Evolutionary conservation across 2,113 vertebrate species (phyloP).

Genomic region (Neodontobutis hainanensis): DNA sequence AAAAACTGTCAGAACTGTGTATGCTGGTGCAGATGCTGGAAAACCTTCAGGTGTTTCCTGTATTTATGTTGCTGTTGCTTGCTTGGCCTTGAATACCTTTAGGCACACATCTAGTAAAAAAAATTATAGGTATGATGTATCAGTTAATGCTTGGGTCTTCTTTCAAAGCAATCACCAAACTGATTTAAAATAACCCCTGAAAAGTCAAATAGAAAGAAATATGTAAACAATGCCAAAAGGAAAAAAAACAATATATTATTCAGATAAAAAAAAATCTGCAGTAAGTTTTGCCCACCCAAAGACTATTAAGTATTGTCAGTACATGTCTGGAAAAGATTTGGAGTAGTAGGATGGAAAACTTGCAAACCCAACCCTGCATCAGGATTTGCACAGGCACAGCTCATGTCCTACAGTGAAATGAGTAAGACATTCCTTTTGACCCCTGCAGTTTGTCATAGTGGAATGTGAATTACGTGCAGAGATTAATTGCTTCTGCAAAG

Average conservation of each 20-base stretch:
- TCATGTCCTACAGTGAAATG: slow-evolving; percentile 67
- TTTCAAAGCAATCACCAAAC: slow-evolving; percentile 14
- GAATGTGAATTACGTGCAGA: slow-evolving; percentile 31
- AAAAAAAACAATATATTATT: background rate
- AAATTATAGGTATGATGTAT: slow-evolving; percentile 22
- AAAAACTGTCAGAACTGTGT: slow-evolving; percentile 26
- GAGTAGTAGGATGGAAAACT: slow-evolving; percentile 67
- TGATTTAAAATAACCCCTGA: slow-evolving; percentile 41
- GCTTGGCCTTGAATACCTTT: slow-evolving; percentile 49
- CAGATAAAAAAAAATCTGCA: slow-evolving; percentile 16
- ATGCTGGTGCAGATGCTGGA: slow-evolving; percentile 43
- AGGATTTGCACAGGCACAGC: slow-evolving; percentile 53
- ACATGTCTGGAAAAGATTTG: slow-evolving; percentile 71
- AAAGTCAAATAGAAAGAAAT: slow-evolving; percentile 11
- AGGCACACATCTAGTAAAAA: slow-evolving; percentile 14
- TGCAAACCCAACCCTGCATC: slow-evolving; percentile 51
- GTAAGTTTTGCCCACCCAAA: slow-evolving; percentile 36
- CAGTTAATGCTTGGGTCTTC: slow-evolving; percentile 29
- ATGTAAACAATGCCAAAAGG: slow-evolving; percentile 6
- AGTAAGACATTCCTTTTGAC: slow-evolving; percentile 58
- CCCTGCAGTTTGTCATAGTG: slow-evolving; percentile 25
- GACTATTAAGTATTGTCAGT: slow-evolving; percentile 59
- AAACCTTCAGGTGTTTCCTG: slow-evolving; percentile 71
- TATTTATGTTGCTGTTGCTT: slow-evolving; percentile 57
- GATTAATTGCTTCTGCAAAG: slow-evolving; percentile 18